Evolutionary conservation across 2,797 vertebrate species (phyloP).

Genomic region (Buphagus erythrorhynchus): DNA sequence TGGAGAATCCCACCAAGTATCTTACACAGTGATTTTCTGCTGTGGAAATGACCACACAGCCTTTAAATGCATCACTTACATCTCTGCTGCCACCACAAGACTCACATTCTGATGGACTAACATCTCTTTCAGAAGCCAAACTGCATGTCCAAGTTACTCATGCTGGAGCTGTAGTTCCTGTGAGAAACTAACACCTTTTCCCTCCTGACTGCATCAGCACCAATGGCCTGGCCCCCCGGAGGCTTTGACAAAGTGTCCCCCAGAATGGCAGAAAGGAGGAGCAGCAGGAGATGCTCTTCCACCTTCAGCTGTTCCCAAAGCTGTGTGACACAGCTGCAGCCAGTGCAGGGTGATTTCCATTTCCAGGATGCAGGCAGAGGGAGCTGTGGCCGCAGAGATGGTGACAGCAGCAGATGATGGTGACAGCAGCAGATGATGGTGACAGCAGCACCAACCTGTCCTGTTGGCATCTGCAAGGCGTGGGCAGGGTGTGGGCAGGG

Average conservation of each 20-base stretch:
- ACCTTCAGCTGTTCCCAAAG: not conserved
- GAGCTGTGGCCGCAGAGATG: rapidly evolving
- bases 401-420: not conserved
- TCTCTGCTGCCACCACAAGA: not conserved
- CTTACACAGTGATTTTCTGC: not conserved
- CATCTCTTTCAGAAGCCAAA: not conserved
- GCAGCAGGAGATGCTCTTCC: not conserved
- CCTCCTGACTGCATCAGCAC: not conserved
- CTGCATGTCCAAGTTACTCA: rapidly evolving
- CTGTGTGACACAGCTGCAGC: not conserved
- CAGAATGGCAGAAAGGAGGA: not conserved
- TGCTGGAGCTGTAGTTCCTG: not conserved
- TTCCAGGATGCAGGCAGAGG: not conserved
- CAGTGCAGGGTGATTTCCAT: rapidly evolving
- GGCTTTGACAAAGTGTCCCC: rapidly evolving
- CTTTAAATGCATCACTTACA: not conserved
- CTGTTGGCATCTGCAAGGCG: not conserved
- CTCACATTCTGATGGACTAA: not conserved
- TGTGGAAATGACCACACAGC: not conserved
- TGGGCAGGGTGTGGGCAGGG: no score
- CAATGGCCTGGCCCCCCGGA: not conserved
- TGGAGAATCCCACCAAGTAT: not conserved
- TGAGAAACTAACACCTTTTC: not conserved
- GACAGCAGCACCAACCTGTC: not conserved
- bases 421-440: not conserved